Evolutionary conservation across 37 sponge, comb jelly and placozoan species (phyloP), one percentile per base, ranked within the genome.

Genomic region (Ianthella basta): DNA sequence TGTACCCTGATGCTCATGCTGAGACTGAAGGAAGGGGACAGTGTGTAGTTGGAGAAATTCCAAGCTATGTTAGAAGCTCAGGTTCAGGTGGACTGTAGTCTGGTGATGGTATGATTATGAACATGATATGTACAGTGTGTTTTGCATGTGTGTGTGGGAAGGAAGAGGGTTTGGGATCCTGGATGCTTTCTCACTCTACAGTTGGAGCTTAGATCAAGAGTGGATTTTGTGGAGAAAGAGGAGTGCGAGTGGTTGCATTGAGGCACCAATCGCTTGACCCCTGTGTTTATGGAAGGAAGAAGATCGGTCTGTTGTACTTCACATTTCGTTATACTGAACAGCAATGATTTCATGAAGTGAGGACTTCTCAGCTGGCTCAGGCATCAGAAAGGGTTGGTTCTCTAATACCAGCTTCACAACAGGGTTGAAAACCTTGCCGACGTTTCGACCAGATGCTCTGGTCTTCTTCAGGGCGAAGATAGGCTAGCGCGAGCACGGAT

Each of bases 231-330:
- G 3, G 50, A 44, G 50, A 8, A 44, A 44, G 50, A 16, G 4
- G 2, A 36, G 27, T 61, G 72, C 37, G 88, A 88, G 37, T 88
- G 88, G 88, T 18, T 88, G 50, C 83, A 88, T 56, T 73, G 88
- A 54, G 88, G 88, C 0, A 73, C 64, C 35, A 55, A 60, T 33
- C 69, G 88, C 25, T 56, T 84, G 74, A 21, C 25, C 15, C 75
- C 85, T 15, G 54, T 84, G 15, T 84, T 55, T 38, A 4, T 53
- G 29, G 61, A 70, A 70, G 2, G 18, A 56, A 18, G 85, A 72
- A 55, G 41, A n/a, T 15, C 15, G 78, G 78, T 75, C 37, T 13
- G 27, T 44, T 44, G 50, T 44, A 44, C 50, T 8, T 44, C 50
- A 10, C 50, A 44, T n/a, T n/a, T n/a, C n/a, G n/a, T n/a, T n/a